Evolutionary conservation across 2,797 vertebrate species (phyloP), one percentile per base, ranked within the genome.

Genomic region (Pangasius larnaudii): DNA sequence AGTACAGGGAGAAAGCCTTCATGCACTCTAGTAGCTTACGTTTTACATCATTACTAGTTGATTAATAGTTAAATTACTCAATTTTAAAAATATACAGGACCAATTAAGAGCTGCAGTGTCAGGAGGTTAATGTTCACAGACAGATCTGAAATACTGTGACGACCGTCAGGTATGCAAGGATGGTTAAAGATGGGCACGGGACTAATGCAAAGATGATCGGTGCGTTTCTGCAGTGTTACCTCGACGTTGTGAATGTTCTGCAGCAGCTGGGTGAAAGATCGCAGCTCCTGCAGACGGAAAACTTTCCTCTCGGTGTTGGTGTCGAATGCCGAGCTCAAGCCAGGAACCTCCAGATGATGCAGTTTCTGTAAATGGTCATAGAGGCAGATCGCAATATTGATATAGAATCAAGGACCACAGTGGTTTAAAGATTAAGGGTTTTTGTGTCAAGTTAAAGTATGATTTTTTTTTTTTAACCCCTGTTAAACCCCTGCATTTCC

Each of bases 201-300:
- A 75, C 10, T n/a, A 6, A 63, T 24, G 22, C 49, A 14, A 82
- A 42, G 16, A 49, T 69, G 9, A 61, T 3, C 42, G 59, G 2
- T 5, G 72, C 14, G 42, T 9, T 36, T 61, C 16, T 18, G 30
- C 33, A 53, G 27, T 42, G n/a, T 92, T 95, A 99, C 98, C 97
- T 99, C 97, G 88, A 99, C 95, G n/a, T 6, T 71, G 85, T 97
- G 95, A 63, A 99, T 96, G 86, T 98, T 98, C 89, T 97, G 88
- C 91, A 99, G 91, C 49, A 99, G 96, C 90, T 98, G 96, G 90
- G 95, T 67, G 82, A 99, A 98, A 10, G 95, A 96, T 81, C 92
- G 91, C 84, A 99, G 90, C 77, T 97, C 96, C 88, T 97, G 96
- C 90, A 98, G 87, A 39, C 97, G 96, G 75, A 97, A 91, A 59